phyloP scores from a whole-genome alignment of 2,113 vertebrate genomes.

The Syngnathus floridae region DNA sequence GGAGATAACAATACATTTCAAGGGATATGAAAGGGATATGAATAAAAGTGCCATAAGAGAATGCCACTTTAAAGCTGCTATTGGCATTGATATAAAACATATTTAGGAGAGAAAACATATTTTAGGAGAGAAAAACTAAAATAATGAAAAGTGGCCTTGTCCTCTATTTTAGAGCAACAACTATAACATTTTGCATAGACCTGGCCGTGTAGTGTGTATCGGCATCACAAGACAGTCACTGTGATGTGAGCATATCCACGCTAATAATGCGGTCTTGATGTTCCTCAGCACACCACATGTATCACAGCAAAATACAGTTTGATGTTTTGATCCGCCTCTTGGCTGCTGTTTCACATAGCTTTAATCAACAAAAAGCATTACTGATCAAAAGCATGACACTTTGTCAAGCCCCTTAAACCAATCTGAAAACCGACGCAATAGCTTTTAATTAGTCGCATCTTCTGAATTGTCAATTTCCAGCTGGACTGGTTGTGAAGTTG shows the following conservation, averaged over 20 bases:
- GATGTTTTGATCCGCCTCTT: constrained; percentile 1
- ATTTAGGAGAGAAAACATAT: too few relatives aligned
- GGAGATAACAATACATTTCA: constrained; percentile 5
- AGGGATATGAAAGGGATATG: neutral
- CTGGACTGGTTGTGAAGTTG: constrained; percentile 21
- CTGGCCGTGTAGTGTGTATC: neutral
- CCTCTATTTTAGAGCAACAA: neutral
- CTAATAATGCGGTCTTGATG: neutral
- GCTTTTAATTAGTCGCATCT: constrained; percentile 19
- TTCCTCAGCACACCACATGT: neutral
- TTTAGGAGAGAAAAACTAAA: neutral
- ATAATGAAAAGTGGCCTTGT: neutral
- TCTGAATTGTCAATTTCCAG: constrained; percentile 22
- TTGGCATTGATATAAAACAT: neutral
- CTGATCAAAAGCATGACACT: neutral
- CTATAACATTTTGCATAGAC: neutral
- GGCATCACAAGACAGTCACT: neutral
- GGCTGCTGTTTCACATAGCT: neutral
- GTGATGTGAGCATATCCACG: neutral
- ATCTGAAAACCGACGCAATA: constrained; percentile 14
- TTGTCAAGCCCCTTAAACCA: neutral
- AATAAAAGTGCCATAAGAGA: neutral
- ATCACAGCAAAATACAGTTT: constrained; percentile 4
- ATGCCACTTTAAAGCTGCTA: neutral
- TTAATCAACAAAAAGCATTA: neutral